A percentile compares a stretch with the other conserved stretches of the same genome.
Evolutionary conservation across 1,140 invertebrate genomes (phyloP).

Genomic region (Temnothorax nylanderi): DNA sequence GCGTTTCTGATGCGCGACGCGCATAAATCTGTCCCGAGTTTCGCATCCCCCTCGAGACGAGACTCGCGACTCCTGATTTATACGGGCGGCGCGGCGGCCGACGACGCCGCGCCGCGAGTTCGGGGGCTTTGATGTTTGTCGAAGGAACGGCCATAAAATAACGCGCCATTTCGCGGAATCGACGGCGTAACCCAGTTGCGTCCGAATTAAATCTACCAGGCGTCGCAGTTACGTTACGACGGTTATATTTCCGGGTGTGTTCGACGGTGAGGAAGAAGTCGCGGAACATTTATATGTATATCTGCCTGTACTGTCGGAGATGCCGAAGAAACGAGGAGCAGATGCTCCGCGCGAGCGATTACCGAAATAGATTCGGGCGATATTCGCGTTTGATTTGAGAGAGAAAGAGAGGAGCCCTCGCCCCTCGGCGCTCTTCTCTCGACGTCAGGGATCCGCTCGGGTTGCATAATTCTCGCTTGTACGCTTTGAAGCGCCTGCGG

Average conservation of each 20-base stretch:
- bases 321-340: slow-evolving; percentile 68
- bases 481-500: slow-evolving; percentile 15
- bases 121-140: slow-evolving; percentile 37
- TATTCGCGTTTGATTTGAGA: slow-evolving; percentile 61
- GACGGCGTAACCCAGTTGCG: slow-evolving; percentile 59
- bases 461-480: slow-evolving; percentile 34
- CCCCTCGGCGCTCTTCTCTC: background rate
- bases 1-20: background rate
- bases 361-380: slow-evolving; percentile 64
- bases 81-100: background rate
- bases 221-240: slow-evolving; percentile 26
- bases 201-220: slow-evolving; percentile 51
- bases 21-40: slow-evolving; percentile 41
- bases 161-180: slow-evolving; percentile 56
- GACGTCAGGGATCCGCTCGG: background rate
- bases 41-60: too few species aligned
- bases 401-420: background rate
- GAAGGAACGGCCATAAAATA: slow-evolving; percentile 59
- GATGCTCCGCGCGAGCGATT: slow-evolving; percentile 52
- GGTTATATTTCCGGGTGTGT: slow-evolving; percentile 61
- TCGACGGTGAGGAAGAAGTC: slow-evolving; percentile 57
- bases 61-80: slow-evolving; percentile 5
- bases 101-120: background rate
- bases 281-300: slow-evolving; percentile 51
- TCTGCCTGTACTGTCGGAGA: slow-evolving; percentile 28